Conservation (phyloP, 2,888 invertebrate genomes). For the Neria commutata region DNA sequence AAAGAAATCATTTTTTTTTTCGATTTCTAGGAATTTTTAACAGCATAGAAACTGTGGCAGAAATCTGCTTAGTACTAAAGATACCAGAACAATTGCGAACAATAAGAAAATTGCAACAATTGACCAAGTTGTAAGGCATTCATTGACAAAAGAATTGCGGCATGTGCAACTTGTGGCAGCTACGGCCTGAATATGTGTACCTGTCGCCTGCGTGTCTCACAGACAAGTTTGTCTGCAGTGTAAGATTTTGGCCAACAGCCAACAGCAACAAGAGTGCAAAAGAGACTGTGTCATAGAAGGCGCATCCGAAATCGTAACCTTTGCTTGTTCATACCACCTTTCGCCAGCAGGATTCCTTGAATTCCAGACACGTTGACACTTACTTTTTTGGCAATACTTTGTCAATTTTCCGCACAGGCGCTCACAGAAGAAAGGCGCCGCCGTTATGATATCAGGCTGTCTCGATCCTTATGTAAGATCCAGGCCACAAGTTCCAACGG, state of each 20-base stretch:
- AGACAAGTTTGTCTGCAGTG: constrained; percentile 38
- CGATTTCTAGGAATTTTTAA: background rate
- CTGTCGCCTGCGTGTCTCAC: constrained; percentile 45
- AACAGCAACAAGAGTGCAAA: background rate
- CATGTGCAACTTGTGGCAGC: constrained; percentile 4
- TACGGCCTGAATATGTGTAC: constrained; percentile 33
- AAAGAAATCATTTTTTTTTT: background rate
- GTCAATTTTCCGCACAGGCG: constrained; percentile 19
- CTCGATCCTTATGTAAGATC: background rate
- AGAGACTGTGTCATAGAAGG: background rate
- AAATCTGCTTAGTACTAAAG: background rate
- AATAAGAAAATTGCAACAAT: background rate
- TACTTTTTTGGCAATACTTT: constrained; percentile 27
- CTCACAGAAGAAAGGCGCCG: constrained; percentile 10
- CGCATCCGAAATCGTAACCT: background rate
- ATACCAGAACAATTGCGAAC: background rate
- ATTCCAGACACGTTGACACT: too few species aligned
- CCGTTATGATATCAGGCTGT: background rate
- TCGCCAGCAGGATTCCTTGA: constrained; percentile 8
- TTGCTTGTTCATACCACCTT: background rate
- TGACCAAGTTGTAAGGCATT: constrained; percentile 10
- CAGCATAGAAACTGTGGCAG: background rate
- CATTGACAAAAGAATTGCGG: constrained; percentile 32
- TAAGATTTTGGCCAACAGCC: background rate
- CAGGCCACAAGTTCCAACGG: constrained; percentile 3